Percentiles rank a stretch among this genome's conserved stretches.
These are phyloP conservation scores for Procambarus clarkii DNA, from an alignment of 1,140 invertebrate species.

Conservation along the genomic window DNA sequence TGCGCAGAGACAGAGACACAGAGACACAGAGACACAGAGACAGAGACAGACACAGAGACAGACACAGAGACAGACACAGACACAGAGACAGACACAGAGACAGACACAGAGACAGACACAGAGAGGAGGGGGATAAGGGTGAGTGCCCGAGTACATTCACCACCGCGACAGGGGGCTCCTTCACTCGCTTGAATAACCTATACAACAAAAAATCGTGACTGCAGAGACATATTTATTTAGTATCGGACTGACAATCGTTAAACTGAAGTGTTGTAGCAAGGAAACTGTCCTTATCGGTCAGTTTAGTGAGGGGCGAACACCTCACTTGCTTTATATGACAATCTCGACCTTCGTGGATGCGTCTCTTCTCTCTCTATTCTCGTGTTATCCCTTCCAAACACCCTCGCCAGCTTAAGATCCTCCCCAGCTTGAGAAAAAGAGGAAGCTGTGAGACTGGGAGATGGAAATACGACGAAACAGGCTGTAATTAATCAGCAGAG, in stretches of 20 bases:
- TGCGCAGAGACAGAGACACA: too few species aligned
- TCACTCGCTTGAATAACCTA: constrained; percentile 10
- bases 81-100: too few species aligned
- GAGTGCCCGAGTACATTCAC: neutral
- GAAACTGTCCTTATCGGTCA: constrained; percentile 21
- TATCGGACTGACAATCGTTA: constrained; percentile 35
- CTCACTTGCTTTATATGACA: neutral
- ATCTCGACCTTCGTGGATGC: neutral
- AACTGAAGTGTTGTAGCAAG: constrained; percentile 4
- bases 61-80: too few species aligned
- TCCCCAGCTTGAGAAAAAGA: neutral
- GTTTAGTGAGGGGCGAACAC: neutral
- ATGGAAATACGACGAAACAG: neutral
- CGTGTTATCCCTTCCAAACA: neutral
- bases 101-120: neutral
- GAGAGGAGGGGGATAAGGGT: neutral
- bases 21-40: too few species aligned
- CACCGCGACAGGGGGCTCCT: neutral
- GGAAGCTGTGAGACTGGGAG: neutral
- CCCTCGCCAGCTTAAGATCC: neutral
- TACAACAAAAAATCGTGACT: constrained; percentile 25
- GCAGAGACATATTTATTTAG: constrained; percentile 15
- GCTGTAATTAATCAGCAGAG: neutral
- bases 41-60: too few species aligned
- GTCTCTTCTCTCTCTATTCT: neutral